phyloP scores from a whole-genome alignment of 2,888 invertebrate genomes.

The Drosophila diplacantha region DNA sequence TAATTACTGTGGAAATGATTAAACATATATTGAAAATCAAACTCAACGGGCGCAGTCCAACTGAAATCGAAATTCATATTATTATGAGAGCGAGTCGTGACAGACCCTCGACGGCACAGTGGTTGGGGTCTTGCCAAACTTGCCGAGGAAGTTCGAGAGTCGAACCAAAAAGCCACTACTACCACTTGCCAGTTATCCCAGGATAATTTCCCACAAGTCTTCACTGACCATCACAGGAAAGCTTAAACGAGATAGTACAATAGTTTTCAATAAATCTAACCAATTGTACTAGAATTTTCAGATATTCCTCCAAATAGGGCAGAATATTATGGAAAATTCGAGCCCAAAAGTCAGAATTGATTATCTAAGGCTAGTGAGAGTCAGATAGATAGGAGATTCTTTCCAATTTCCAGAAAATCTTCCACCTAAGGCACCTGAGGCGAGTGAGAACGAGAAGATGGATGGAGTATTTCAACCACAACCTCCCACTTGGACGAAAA shows the following conservation, averaged over 20 bases:
- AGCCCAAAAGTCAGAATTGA: too few species aligned
- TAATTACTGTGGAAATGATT: slow-evolving; percentile 66
- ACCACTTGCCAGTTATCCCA: not conserved
- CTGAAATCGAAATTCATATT: slow-evolving; percentile 34
- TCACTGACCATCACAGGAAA: not conserved
- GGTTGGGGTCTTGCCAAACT: not conserved
- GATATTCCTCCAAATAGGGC: not conserved
- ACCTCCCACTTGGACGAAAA: not conserved
- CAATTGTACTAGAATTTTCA: not conserved
- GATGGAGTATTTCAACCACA: not conserved
- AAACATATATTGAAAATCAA: slow-evolving; percentile 50
- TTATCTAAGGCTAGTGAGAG: too few species aligned
- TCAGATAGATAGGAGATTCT: too few species aligned
- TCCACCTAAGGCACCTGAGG: not conserved
- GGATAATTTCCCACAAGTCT: not conserved
- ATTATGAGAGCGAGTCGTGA: slow-evolving; percentile 37
- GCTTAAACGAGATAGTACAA: not conserved
- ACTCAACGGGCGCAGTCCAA: slow-evolving; percentile 16
- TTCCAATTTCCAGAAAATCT: not conserved
- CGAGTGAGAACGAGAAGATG: not conserved
- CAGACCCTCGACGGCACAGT: slow-evolving; percentile 17
- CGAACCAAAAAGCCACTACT: too few species aligned
- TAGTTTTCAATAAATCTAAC: too few species aligned
- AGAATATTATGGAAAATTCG: too few species aligned
- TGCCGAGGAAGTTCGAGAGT: too few species aligned